Percentiles rank a stretch among this genome's conserved stretches.
phyloP scores from a whole-genome alignment of 2,888 invertebrate genomes.

The Prenolepis imparis region DNA sequence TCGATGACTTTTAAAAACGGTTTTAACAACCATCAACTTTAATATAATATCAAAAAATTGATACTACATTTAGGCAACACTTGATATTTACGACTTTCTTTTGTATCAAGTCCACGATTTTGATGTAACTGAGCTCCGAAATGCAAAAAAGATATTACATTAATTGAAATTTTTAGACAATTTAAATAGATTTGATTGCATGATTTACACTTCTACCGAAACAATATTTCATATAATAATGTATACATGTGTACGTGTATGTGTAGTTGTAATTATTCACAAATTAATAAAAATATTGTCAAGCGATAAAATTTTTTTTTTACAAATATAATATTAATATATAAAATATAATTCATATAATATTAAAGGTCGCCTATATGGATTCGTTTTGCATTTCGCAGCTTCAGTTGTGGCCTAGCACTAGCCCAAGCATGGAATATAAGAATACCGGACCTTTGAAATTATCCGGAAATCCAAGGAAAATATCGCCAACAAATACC shows the following conservation, averaged over 20 bases:
- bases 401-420: background rate
- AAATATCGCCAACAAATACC: background rate
- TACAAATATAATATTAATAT: background rate
- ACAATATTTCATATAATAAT: background rate
- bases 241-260: too few relatives aligned
- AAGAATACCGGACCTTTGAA: background rate
- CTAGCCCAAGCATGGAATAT: background rate
- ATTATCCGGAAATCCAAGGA: slow-evolving; percentile 26
- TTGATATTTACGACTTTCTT: background rate
- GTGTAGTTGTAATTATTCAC: background rate
- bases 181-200: background rate
- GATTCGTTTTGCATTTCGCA: background rate
- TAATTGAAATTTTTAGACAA: background rate
- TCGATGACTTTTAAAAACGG: background rate
- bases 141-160: slow-evolving; percentile 14
- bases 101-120: slow-evolving; percentile 28
- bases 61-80: background rate
- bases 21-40: background rate
- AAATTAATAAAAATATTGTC: background rate
- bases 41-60: background rate
- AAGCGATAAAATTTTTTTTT: background rate
- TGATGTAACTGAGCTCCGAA: slow-evolving; percentile 8
- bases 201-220: background rate
- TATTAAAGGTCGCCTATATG: background rate
- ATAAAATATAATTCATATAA: background rate